Base-by-base conservation (phyloP, 2,113 vertebrate genomes). In the Hystrix cristata region DNA sequence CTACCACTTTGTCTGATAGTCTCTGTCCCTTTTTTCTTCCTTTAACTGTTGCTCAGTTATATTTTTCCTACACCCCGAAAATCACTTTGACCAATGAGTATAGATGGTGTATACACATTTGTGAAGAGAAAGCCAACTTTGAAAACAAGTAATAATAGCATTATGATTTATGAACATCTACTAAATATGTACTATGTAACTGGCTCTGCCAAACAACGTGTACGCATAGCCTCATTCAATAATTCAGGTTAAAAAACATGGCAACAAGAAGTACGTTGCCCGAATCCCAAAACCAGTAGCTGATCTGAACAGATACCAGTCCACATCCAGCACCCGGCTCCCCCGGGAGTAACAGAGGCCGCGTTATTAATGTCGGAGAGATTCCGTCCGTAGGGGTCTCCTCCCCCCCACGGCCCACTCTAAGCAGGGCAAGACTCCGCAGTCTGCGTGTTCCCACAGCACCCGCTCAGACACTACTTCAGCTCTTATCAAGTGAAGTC, bases 241-340 rank as follows among this genome's bases (percentile, higher is more conserved):
- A 64, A 87, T 51, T 90, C 13, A 94, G 72, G 79, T 87, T 48
- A 48, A 29, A 90, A 92, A 43, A 60, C 76, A 91, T 16, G 82
- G 25, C 62, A n/a, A 51, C 48, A 76, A 90, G 89, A 96, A 87
- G 43, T 43, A 72, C 62, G 74, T 93, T 92, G 84, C 51, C 60
- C 34, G 6, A 34, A 55, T 87, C 65, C 69, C 71, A 60, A 29
- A 84, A 27, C n/a, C 38, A 65, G 1, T 51, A 53, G 71, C 34
- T 90, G 14, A 15, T 57, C 84, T 93, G 83, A 93, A 78, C 38
- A 18, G 11, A 48, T 1, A 29, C 90, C 29, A 57, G 6, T 72
- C 38, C 86, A 11, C 64, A 53, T 92, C 51, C 9, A 94, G 74
- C 69, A 46, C 65, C 19, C 18, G 8, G 38, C 25, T 19, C 5